A percentile compares a stretch with the other conserved stretches of the same genome.
These are phyloP conservation scores for Hippasteria phrygiana DNA, from an alignment of 53 echinoderm and acorn worm species.

Conservation along the genomic window DNA sequence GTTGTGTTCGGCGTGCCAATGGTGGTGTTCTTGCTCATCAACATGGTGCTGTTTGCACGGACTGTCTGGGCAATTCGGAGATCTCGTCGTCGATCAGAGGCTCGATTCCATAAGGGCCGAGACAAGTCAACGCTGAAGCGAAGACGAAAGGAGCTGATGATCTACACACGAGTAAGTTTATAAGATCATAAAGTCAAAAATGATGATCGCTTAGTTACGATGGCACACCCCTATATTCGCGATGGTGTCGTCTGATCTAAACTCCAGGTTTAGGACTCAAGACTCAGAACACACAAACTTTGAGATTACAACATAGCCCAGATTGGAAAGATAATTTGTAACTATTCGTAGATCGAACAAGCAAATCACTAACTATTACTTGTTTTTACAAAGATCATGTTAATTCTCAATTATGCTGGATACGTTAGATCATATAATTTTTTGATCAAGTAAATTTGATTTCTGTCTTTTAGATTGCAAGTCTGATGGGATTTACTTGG, in stretches of 20 bases:
- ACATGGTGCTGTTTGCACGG: conserved; percentile 66
- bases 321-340: no score
- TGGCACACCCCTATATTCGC: neutral
- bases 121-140: conserved; percentile 20
- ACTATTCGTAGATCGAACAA: no score
- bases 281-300: no score
- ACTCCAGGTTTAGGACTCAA: no score
- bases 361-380: no score
- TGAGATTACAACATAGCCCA: no score
- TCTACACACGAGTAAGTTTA: conserved; percentile 33
- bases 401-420: neutral
- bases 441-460: neutral
- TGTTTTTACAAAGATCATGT: no score
- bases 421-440: neutral
- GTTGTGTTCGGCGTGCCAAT: conserved; percentile 70
- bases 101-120: neutral
- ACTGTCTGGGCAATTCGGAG: conserved; percentile 39
- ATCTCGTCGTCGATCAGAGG: conserved; percentile 6
- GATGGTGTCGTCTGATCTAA: no score
- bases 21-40: conserved; percentile 65
- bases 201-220: neutral
- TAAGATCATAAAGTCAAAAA: neutral
- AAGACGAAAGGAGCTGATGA: conserved; percentile 29
- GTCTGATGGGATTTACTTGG: conserved; percentile 83
- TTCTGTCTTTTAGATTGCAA: conserved; percentile 66